phyloP scores from a whole-genome alignment of 1,140 invertebrate species.

The Lepidurus apus region DNA sequence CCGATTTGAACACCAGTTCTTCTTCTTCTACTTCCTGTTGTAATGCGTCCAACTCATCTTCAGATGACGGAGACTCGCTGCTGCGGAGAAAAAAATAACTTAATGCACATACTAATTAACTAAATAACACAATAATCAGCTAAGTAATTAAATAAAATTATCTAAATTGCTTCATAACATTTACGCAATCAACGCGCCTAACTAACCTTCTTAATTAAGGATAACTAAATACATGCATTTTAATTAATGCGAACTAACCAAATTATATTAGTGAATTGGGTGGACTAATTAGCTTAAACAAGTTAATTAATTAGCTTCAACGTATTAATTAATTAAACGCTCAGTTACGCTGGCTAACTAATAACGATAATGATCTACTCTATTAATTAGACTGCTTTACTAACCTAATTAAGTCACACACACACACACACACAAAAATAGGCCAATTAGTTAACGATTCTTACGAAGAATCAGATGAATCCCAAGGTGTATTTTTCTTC shows the following conservation, averaged over 20 bases:
- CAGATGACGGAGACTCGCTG: conserved; percentile 40
- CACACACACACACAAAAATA: too few relatives aligned
- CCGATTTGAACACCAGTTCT: conserved; percentile 64
- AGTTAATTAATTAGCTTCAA: too few relatives aligned
- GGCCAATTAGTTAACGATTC: neutral
- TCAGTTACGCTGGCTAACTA: too few relatives aligned
- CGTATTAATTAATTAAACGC: too few relatives aligned
- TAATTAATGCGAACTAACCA: neutral
- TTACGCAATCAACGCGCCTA: neutral
- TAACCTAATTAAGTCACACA: neutral
- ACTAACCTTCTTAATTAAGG: neutral
- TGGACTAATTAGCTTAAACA: too few relatives aligned
- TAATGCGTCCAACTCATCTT: conserved; percentile 52
- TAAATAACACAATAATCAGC: too few relatives aligned
- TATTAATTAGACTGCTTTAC: neutral
- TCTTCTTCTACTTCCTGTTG: conserved; percentile 51
- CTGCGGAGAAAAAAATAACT: conserved; percentile 19
- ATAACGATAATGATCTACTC: too few relatives aligned
- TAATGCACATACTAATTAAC: too few relatives aligned
- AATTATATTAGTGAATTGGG: too few relatives aligned
- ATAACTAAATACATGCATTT: neutral
- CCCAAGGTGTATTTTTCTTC: conserved; percentile 60
- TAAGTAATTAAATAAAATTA: too few relatives aligned
- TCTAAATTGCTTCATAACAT: neutral
- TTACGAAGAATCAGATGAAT: conserved; percentile 57